These are phyloP conservation scores for Irena cyanogastra DNA, from an alignment of 2,113 vertebrate genomes.

Conservation along the genomic window DNA sequence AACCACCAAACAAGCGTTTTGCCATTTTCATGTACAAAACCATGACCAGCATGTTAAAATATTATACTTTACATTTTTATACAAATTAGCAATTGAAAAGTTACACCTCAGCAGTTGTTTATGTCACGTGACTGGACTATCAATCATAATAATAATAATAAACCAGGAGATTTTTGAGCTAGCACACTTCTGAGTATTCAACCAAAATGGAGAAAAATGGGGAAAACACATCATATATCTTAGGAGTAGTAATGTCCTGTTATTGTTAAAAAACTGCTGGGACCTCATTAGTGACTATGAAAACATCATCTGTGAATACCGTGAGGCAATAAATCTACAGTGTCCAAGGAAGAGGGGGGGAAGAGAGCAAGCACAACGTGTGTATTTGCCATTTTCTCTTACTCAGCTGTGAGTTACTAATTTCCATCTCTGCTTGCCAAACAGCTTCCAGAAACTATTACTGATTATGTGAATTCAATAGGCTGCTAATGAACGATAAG, in stretches of 20 bases:
- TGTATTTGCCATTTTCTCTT: constrained; percentile 45
- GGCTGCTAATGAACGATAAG: constrained; percentile 46
- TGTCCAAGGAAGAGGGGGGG: constrained; percentile 48
- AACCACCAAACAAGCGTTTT: neutral
- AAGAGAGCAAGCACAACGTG: constrained; percentile 48
- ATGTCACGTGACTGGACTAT: constrained; percentile 40
- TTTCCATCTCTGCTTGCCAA: constrained; percentile 55
- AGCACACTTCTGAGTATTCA: constrained; percentile 67
- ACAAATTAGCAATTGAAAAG: constrained; percentile 35
- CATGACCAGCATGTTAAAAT: neutral
- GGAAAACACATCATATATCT: constrained; percentile 78
- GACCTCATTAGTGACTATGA: constrained; percentile 82
- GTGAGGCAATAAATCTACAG: constrained; percentile 74
- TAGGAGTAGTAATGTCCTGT: constrained; percentile 76
- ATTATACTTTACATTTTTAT: neutral
- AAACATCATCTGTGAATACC: constrained; percentile 76
- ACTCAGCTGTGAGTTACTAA: constrained; percentile 42
- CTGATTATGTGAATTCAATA: constrained; percentile 43
- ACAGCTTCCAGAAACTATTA: constrained; percentile 57
- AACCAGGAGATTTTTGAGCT: constrained; percentile 61
- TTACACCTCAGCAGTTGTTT: constrained; percentile 16
- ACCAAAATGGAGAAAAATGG: constrained; percentile 70
- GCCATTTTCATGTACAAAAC: neutral
- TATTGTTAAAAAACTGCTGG: constrained; percentile 82
- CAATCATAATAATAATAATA: constrained; percentile 64